phyloP scores from a whole-genome alignment of 1,140 invertebrate species.

The Branchinecta lynchi region DNA sequence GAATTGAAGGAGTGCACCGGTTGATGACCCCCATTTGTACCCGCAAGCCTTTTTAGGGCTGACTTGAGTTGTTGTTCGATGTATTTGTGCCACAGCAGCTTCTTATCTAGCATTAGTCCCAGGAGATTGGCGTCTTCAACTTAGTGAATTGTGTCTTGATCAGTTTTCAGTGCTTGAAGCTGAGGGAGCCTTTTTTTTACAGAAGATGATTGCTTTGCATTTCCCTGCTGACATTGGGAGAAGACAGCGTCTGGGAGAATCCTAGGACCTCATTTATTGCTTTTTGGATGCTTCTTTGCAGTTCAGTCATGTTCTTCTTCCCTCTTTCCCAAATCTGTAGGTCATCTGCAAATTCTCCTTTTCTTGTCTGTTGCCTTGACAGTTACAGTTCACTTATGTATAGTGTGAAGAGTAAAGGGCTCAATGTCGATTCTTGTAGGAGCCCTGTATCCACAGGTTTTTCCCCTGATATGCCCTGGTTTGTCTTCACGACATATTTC shows the following conservation, averaged over 20 bases:
- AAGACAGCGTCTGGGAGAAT: neutral
- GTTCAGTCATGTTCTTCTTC: neutral
- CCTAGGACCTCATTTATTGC: neutral
- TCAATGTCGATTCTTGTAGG: neutral
- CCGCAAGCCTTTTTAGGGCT: neutral
- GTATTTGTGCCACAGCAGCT: neutral
- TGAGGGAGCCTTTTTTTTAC: neutral
- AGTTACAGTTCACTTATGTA: neutral
- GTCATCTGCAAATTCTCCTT: slow-evolving; percentile 4
- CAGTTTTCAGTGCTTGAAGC: neutral
- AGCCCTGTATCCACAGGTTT: neutral
- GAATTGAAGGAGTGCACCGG: neutral
- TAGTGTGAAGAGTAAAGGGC: no score
- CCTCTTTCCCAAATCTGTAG: neutral
- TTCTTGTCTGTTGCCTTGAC: neutral
- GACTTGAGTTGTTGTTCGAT: neutral
- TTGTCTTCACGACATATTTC: neutral
- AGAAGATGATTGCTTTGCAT: neutral
- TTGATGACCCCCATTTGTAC: neutral
- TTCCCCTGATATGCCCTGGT: neutral
- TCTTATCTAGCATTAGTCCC: neutral
- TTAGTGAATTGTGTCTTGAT: neutral
- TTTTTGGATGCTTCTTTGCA: neutral
- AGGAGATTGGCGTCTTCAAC: neutral
- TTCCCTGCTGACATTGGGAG: neutral